Evolutionary conservation across 2,888 invertebrate species (phyloP), one percentile per base, ranked within the genome.

Genomic region (Patella pellucida): DNA sequence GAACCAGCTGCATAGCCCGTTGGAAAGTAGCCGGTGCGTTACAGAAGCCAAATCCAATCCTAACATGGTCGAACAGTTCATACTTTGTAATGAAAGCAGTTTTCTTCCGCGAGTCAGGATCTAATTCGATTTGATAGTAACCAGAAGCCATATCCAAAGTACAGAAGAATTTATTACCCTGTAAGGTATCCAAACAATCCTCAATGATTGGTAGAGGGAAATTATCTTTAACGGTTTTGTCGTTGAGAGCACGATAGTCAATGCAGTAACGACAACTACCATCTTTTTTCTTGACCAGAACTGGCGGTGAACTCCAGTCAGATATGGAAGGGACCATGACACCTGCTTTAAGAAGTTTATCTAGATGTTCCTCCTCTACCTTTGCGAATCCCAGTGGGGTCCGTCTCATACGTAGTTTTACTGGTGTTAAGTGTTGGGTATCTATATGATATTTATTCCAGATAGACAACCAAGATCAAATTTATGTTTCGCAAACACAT

Each of bases 11-110:
- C 75, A 81, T 79, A 0, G 74, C 76, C 11, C 79, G 31, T 2
- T 68, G 67, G 67, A 71, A 79, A 0, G 82, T 82, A 2, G 79
- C 80, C 12, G 80, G 83, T 9, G 82, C 80, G 67, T 79, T 81
- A 27, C 78, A 77, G 3, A 83, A 70, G 0, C 84, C 81, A 71
- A 82, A 79, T 2, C 72, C 70, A 82, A 83, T 83, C 12, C 74
- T 50, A 5, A 70, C 54, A 76, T 73, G 76, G 73, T 84, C 79
- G 68, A 73, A 81, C 14, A 83, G 69, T 0, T 82, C 81, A 68
- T 75, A 76, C 52, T 78, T 79, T 0, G 82, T 80, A 15, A 77
- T 74, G 70, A 84, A 82, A 0, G 80, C 78, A 0, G 81, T 82
- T 67, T 82, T 84, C 16, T 76, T 69, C 31, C 77, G 12, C 27